These are phyloP conservation scores for Pocillopora grandis DNA, from an alignment of 92 coral and sea anemone species.

Conservation along the genomic window DNA sequence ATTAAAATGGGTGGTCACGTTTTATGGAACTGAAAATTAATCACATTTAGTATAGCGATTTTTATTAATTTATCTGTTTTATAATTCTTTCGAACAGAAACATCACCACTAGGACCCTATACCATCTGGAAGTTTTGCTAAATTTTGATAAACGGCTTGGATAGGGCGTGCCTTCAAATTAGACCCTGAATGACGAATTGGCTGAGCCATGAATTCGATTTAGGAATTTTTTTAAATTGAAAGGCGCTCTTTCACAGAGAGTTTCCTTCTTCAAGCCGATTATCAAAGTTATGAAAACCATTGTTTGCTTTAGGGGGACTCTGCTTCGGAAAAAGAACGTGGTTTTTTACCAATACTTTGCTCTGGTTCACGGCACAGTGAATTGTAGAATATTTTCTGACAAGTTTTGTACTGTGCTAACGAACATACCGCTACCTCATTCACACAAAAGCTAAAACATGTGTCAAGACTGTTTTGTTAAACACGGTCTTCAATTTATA, in stretches of 20 bases:
- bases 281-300: background rate
- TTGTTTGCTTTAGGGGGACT: too few relatives aligned
- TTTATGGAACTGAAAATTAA: slow-evolving; percentile 82
- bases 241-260: background rate
- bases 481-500: too few relatives aligned
- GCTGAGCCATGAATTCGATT: slow-evolving; percentile 9
- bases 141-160: background rate
- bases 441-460: too few relatives aligned
- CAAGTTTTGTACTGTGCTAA: background rate
- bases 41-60: slow-evolving; percentile 28
- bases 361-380: background rate
- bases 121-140: background rate
- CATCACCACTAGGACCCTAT: background rate
- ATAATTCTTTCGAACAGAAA: slow-evolving; percentile 10
- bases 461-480: too few relatives aligned
- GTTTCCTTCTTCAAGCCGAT: background rate
- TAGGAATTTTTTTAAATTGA: background rate
- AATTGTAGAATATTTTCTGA: background rate
- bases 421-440: background rate
- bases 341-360: background rate
- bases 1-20: slow-evolving; percentile 80
- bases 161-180: background rate
- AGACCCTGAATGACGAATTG: background rate
- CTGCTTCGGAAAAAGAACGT: background rate
- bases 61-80: slow-evolving; percentile 41